These are phyloP conservation scores for Acromyrmex charruanus DNA, from an alignment of 1,140 invertebrate genomes.

Conservation along the genomic window DNA sequence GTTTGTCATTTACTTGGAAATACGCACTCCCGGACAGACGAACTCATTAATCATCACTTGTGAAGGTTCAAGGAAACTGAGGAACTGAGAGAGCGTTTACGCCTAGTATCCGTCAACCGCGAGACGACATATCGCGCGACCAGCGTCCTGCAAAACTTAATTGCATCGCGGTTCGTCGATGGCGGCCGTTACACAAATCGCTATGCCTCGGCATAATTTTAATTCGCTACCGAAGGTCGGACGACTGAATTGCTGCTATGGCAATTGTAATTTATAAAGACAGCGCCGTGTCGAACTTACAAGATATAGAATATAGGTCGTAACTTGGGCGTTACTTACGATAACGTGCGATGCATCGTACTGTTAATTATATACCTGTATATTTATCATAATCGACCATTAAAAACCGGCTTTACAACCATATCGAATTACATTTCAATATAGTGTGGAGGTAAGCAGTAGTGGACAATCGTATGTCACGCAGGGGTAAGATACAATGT, in stretches of 20 bases:
- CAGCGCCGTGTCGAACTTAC: slow-evolving; percentile 54
- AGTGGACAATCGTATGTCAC: neutral
- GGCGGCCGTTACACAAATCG: slow-evolving; percentile 47
- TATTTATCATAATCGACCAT: slow-evolving; percentile 63
- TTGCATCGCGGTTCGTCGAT: neutral
- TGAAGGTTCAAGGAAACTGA: slow-evolving; percentile 23
- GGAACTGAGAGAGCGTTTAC: neutral
- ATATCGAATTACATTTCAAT: slow-evolving; percentile 37
- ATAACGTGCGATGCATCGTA: neutral
- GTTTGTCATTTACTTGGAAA: slow-evolving; percentile 34
- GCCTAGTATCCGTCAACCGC: neutral
- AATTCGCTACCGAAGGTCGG: slow-evolving; percentile 71
- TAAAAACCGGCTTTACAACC: slow-evolving; percentile 26
- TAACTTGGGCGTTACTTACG: slow-evolving; percentile 52
- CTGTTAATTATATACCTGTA: slow-evolving; percentile 38
- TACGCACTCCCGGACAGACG: neutral
- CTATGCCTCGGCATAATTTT: slow-evolving; percentile 60
- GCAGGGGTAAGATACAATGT: neutral
- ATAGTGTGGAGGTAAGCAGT: neutral
- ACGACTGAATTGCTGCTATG: slow-evolving; percentile 57
- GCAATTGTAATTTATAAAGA: slow-evolving; percentile 67
- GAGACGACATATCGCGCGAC: neutral
- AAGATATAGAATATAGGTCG: slow-evolving; percentile 63
- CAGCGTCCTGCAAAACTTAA: neutral
- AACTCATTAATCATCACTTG: slow-evolving; percentile 49